Percentiles rank a stretch among this genome's conserved stretches.
phyloP scores from a whole-genome alignment of 2,888 invertebrate genomes.

The Trachelus troglodyta region DNA sequence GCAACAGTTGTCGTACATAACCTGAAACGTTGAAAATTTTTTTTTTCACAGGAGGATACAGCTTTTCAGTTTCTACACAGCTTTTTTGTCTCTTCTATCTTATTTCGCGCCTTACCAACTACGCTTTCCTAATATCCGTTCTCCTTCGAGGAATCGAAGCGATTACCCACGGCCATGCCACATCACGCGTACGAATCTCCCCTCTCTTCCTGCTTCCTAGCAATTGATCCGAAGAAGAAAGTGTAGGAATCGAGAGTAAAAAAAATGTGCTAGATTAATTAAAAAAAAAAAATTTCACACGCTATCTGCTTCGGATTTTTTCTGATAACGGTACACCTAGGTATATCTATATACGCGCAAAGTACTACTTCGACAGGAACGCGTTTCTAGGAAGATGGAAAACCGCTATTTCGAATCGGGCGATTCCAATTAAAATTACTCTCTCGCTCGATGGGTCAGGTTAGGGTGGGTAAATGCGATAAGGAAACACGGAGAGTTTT shows the following conservation, averaged over 20 bases:
- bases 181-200: background rate
- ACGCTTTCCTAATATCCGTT: slow-evolving; percentile 62
- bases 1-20: background rate
- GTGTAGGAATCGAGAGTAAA: background rate
- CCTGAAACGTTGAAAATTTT: background rate
- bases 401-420: slow-evolving; percentile 23
- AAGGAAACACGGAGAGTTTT: slow-evolving; percentile 47
- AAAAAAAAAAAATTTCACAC: background rate
- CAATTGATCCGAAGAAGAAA: background rate
- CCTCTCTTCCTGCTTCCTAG: background rate
- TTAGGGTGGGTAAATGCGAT: slow-evolving; percentile 16
- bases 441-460: background rate
- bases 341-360: background rate
- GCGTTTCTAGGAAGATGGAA: background rate
- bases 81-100: background rate
- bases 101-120: slow-evolving; percentile 36
- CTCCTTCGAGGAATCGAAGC: slow-evolving; percentile 59
- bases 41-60: slow-evolving; percentile 37
- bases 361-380: background rate
- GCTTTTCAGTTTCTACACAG: slow-evolving; percentile 46
- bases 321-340: background rate
- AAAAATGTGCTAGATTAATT: background rate
- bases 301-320: background rate
- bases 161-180: slow-evolving; percentile 47
- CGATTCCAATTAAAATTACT: slow-evolving; percentile 18